These are phyloP conservation scores for Coelogynopora nodosa DNA, from an alignment of 2,888 invertebrate species.

Conservation along the genomic window DNA sequence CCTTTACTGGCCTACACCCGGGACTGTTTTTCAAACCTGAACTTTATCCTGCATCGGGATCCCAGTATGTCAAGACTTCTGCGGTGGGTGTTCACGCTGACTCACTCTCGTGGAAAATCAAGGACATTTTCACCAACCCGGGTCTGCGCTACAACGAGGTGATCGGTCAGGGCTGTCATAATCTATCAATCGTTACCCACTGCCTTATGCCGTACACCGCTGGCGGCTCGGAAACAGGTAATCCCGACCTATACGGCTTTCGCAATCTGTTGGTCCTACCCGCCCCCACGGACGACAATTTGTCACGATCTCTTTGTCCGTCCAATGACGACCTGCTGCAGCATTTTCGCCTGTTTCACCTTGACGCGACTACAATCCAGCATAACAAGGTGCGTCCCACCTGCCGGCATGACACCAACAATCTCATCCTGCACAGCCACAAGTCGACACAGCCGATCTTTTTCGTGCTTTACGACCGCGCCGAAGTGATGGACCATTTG, in stretches of 20 bases:
- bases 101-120: constrained; percentile 38
- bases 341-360: background rate
- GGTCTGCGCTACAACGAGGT: constrained; percentile 44
- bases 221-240: constrained; percentile 20
- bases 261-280: constrained; percentile 41
- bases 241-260: constrained; percentile 44
- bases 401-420: background rate
- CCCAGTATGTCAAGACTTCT: constrained; percentile 37
- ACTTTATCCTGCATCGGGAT: constrained; percentile 10
- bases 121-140: constrained; percentile 37
- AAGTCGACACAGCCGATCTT: constrained; percentile 42
- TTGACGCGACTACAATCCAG: background rate
- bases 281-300: background rate
- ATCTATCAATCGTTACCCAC: constrained; percentile 45
- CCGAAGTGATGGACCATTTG: constrained; percentile 40
- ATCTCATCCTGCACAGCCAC: constrained; percentile 33
- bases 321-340: background rate
- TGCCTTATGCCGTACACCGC: constrained; percentile 23
- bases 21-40: constrained; percentile 36
- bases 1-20: constrained; percentile 37
- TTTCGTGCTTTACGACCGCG: constrained; percentile 43
- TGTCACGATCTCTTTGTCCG: background rate
- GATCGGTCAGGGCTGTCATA: constrained; percentile 42
- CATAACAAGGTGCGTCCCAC: constrained; percentile 6
- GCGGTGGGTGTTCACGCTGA: constrained; percentile 40